phyloP scores from a whole-genome alignment of 2,113 vertebrate genomes.

The Pedetes capensis region DNA sequence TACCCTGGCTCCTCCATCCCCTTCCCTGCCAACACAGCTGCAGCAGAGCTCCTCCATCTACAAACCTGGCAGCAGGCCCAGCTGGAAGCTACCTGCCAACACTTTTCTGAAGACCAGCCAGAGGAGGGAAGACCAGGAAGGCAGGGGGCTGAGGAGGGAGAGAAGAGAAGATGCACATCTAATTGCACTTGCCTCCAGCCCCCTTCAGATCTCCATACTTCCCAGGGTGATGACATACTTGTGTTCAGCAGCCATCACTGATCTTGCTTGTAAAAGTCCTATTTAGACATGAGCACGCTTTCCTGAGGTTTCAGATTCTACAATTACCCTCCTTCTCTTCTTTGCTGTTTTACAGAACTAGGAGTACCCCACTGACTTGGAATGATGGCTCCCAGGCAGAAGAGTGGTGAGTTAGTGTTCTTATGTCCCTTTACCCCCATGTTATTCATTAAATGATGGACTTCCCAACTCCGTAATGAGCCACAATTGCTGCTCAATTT shows the following conservation, averaged over 20 bases:
- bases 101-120: conserved; percentile 45
- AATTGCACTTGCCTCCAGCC: neutral
- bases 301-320: neutral
- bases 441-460: neutral
- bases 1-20: neutral
- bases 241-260: neutral
- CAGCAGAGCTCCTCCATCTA: neutral
- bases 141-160: neutral
- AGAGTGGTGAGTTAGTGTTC: neutral
- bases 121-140: conserved; percentile 1
- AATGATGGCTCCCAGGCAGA: neutral
- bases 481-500: neutral
- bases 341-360: neutral
- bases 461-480: neutral
- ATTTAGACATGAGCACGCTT: neutral
- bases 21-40: conserved; percentile 62
- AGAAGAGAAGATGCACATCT: conserved; percentile 12
- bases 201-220: neutral
- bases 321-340: neutral
- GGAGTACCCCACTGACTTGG: neutral
- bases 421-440: neutral
- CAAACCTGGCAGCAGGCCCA: conserved; percentile 59
- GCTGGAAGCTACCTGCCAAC: conserved; percentile 61
- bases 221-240: neutral
- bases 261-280: neutral